Evolutionary conservation across 2,797 vertebrate genomes (phyloP).

Genomic region (Xerus rutilus): DNA sequence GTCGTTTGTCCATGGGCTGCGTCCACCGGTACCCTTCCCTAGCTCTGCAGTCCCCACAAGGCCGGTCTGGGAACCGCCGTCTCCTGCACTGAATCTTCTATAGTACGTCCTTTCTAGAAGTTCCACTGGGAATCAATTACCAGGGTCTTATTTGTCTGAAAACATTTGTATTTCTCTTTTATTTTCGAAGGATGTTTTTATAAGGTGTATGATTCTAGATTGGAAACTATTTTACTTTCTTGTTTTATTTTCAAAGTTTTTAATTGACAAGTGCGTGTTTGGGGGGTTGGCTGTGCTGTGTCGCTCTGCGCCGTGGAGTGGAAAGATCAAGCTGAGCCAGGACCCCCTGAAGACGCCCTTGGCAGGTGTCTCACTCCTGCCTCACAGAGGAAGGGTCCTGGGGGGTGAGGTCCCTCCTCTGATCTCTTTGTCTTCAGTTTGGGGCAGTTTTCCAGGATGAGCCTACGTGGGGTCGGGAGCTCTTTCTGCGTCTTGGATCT

Average conservation of each 20-base stretch:
- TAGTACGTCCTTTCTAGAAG: not conserved
- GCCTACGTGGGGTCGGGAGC: not conserved
- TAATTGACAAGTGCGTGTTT: not conserved
- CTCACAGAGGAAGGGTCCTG: too few species aligned
- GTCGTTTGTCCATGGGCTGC: too few species aligned
- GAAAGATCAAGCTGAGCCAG: not conserved
- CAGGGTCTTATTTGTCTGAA: not conserved
- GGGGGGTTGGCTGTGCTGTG: too few species aligned
- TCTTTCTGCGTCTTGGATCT: not conserved
- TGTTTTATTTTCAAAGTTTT: not conserved
- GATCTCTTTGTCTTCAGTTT: not conserved
- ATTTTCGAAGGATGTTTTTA: not conserved
- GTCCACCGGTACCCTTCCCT: not conserved
- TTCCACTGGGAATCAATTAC: not conserved
- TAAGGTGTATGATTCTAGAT: not conserved
- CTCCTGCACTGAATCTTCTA: not conserved
- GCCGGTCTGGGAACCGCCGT: too few species aligned
- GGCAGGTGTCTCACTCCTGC: too few species aligned
- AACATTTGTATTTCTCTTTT: not conserved
- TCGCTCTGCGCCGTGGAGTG: rapidly evolving
- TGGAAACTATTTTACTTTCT: not conserved
- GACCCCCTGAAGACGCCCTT: too few species aligned
- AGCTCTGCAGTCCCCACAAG: too few species aligned
- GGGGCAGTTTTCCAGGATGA: not conserved
- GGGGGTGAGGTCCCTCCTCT: too few species aligned